Base-by-base conservation (phyloP, 2,888 invertebrate genomes). In the Amitus sp. region DNA sequence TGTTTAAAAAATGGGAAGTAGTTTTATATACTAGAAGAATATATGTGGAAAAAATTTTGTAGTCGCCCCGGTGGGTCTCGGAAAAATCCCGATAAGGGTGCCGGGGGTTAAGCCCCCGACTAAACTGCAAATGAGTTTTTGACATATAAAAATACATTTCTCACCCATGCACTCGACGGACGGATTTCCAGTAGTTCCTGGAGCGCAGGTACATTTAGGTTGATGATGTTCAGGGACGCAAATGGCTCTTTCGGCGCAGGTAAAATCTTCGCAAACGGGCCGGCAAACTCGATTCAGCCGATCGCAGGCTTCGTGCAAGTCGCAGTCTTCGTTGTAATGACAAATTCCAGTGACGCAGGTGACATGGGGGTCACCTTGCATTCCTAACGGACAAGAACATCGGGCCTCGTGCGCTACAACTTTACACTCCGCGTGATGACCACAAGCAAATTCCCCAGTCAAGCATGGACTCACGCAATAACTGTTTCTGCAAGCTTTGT, bases 301-400 rank as follows among this genome's bases (percentile, higher is more conserved):
- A 75, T 94, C 92, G 79, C 95, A 95, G 28, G 91, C 88, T 81
- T 95, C 94, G 65, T 91, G 87, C 72, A 92, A 90, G 27, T 91
- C 91, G 71, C 95, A 95, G 75, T 95, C 95, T 73, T 94, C 93
- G 75, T 95, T 94, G 80, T 93, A 94, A 73, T 93, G 93, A 70
- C 95, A 95, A 37, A 91, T 87, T 6, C 91, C 92, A 1, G 90
- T 88, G 56, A 95, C 90, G 76, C 96, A 96, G 15, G 93, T 90
- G 2, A 92, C 84, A 61, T 87, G 87, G 1, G 94, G 91, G 82
- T 93, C 90, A 37, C 95, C 95, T 82, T 93, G 94, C 3, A 91
- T 94, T 39, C 95, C 95, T 1, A 87, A 83, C 37, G 94, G 95
- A 79, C 95, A 96, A 56, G 87, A 86, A 73, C 96, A 96, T 59